Base-by-base conservation (phyloP, 2,888 invertebrate species). In the Ethmia dodecea region DNA sequence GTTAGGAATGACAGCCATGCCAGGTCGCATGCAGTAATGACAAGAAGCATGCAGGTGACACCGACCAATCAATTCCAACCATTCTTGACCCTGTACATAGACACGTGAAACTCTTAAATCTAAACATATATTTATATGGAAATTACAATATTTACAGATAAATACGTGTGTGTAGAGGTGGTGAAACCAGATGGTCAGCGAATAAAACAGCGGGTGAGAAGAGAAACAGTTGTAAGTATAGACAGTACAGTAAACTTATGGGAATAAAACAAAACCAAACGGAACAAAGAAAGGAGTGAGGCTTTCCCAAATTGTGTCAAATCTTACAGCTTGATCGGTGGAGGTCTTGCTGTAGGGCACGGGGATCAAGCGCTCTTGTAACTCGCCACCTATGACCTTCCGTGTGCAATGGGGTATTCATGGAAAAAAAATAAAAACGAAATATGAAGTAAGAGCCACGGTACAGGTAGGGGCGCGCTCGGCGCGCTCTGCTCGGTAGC, bases 371-470 rank as follows among this genome's bases (percentile, higher is more conserved):
- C 97, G 96, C 92, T 97, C 97, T 93, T 97, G 96, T 92, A 96
- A 96, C 92, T 97, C 97, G 91, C 98, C 98, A 94, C 97, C 97
- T 95, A 98, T 98, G 93, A 98, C 97, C 98, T 98, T 95, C 92
- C 95, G 94, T 91, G 93, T 92, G 92, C 93, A 94, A 93, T 80
- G 74, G 78, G 92, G 92, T 90, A 88, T 92, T 92, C 91, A 92
- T 91, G 91, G 92, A 92, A 91, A 91, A 86, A 86, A 87, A 86
- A 84, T 80, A 79, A 86, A 83, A 86, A 84, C 76, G 75, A 86
- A 81, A 77, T 66, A 81, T 86, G 80, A 86, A 84, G 77, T 74
- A 79, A 64, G 67, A 66, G 68, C 71, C 52, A 68, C 68, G 69
- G 55, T 70, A 72, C 67, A 68, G 68, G n/a, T n/a, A 58, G 60